Conservation (phyloP, 2,113 vertebrate species). For the Macquaria australasica region DNA sequence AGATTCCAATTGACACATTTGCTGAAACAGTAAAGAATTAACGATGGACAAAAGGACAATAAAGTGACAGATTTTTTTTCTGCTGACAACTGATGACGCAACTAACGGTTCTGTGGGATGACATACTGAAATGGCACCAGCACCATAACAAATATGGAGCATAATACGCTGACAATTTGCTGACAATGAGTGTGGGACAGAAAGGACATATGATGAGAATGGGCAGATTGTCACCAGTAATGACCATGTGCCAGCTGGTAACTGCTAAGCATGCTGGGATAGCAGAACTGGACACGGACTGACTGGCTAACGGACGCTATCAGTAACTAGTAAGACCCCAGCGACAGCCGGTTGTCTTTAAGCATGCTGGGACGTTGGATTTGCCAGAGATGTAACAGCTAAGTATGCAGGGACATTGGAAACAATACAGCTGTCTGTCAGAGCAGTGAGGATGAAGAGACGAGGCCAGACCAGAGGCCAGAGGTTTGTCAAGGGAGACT, state of each 20-base stretch:
- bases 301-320: slow-evolving; percentile 22
- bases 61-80: not conserved
- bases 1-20: not conserved
- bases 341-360: slow-evolving; percentile 32
- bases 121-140: slow-evolving; percentile 43
- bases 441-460: slow-evolving; percentile 90
- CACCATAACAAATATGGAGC: slow-evolving; percentile 45
- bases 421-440: slow-evolving; percentile 29
- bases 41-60: slow-evolving; percentile 32
- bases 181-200: slow-evolving; percentile 47
- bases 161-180: slow-evolving; percentile 31
- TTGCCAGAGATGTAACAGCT: slow-evolving; percentile 23
- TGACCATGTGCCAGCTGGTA: slow-evolving; percentile 43
- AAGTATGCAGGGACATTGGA: slow-evolving; percentile 39
- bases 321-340: slow-evolving; percentile 17
- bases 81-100: slow-evolving; percentile 39
- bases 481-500: slow-evolving; percentile 98
- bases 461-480: slow-evolving; percentile 78
- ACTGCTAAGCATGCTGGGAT: slow-evolving; percentile 62
- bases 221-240: slow-evolving; percentile 29
- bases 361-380: slow-evolving; percentile 35
- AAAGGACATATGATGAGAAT: slow-evolving; percentile 50
- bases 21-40: slow-evolving; percentile 3
- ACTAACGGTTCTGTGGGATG: slow-evolving; percentile 19
- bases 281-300: slow-evolving; percentile 27